These are phyloP conservation scores for Fragum whitleyi DNA, from an alignment of 2,888 invertebrate species.

Conservation along the genomic window DNA sequence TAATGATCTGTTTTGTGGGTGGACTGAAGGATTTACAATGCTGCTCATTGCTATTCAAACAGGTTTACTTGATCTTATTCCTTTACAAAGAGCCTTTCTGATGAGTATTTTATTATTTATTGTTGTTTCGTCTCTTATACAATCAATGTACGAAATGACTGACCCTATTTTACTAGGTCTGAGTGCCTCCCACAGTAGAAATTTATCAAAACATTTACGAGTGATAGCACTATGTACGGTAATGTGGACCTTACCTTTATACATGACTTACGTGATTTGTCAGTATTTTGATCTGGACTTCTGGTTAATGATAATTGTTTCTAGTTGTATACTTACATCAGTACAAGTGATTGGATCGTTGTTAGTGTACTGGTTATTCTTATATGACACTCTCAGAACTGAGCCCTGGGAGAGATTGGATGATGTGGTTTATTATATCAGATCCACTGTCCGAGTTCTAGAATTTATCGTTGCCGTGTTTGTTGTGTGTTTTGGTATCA, in stretches of 20 bases:
- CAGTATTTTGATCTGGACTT: conserved; percentile 86
- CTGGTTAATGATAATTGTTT: conserved; percentile 87
- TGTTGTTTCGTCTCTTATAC: conserved; percentile 87
- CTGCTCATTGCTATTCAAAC: conserved; percentile 87
- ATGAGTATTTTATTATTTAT: conserved; percentile 87
- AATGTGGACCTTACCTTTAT: conserved; percentile 85
- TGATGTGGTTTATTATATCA: conserved; percentile 86
- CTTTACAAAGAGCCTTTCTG: conserved; percentile 86
- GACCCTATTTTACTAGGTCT: conserved; percentile 86
- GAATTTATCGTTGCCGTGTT: conserved; percentile 87
- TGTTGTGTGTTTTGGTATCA: conserved; percentile 86
- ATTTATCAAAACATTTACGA: conserved; percentile 83
- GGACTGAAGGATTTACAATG: conserved; percentile 87
- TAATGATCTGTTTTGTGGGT: conserved; percentile 84
- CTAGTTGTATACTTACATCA: conserved; percentile 86
- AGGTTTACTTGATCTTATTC: conserved; percentile 86
- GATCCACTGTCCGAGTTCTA: conserved; percentile 85
- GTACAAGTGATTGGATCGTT: conserved; percentile 86
- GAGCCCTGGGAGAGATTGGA: conserved; percentile 86
- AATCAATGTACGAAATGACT: conserved; percentile 87
- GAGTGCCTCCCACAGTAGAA: conserved; percentile 85
- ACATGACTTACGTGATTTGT: conserved; percentile 85
- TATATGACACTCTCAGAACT: conserved; percentile 84
- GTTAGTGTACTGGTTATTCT: conserved; percentile 86
- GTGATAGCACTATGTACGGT: conserved; percentile 84